These are phyloP conservation scores for Holacanthus passer DNA, from an alignment of 2,113 vertebrate genomes.

Conservation along the genomic window DNA sequence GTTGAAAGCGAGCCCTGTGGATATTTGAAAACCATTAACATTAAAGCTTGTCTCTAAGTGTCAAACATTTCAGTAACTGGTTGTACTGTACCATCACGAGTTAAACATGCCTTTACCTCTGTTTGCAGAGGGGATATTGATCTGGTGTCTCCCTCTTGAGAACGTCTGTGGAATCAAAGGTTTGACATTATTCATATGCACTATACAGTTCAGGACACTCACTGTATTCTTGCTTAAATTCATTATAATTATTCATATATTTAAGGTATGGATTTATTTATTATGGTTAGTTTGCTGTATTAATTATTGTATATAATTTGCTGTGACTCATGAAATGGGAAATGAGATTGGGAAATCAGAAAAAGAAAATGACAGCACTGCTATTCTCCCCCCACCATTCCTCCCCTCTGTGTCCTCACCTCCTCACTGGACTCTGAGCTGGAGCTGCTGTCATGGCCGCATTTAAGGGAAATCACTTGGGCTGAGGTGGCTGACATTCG, in stretches of 20 bases:
- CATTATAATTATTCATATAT: not conserved
- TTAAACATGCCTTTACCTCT: slow-evolving; percentile 48
- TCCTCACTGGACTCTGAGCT: slow-evolving; percentile 80
- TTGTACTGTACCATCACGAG: not conserved
- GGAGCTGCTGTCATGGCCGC: slow-evolving; percentile 57
- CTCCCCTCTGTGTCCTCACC: slow-evolving; percentile 56
- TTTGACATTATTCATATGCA: not conserved
- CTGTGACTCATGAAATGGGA: too few relatives aligned
- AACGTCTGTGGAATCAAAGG: slow-evolving; percentile 44
- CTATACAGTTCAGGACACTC: not conserved
- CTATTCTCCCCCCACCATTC: not conserved
- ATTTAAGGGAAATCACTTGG: slow-evolving; percentile 64
- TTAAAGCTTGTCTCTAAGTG: not conserved
- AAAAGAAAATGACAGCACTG: not conserved
- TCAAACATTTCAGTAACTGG: not conserved
- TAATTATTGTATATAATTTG: too few relatives aligned
- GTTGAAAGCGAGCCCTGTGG: not conserved
- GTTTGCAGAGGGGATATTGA: slow-evolving; percentile 28
- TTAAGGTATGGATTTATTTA: too few relatives aligned
- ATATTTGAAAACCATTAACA: too few relatives aligned
- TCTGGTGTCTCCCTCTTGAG: slow-evolving; percentile 28
- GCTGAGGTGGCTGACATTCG: slow-evolving; percentile 7
- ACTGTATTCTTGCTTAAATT: not conserved
- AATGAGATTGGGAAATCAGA: too few relatives aligned
- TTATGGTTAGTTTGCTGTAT: too few relatives aligned